Base-by-base conservation (phyloP, 2,113 vertebrate genomes). In the Prinia subflava region DNA sequence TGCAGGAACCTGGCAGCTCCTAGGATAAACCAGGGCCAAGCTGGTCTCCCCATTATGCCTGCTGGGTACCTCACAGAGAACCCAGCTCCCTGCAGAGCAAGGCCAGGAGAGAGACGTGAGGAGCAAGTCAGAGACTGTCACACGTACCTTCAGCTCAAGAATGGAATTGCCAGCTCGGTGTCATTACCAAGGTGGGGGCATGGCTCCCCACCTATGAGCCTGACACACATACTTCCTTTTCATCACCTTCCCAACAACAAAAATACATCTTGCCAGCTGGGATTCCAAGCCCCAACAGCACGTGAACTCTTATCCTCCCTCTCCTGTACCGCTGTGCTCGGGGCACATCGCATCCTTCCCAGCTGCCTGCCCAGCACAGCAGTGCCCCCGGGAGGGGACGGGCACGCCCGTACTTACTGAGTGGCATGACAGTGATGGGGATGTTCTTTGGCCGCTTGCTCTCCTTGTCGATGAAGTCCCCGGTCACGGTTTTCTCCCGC, bases 391-490 rank as follows among this genome's bases (percentile, higher is more conserved):
- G 37, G 18, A 87, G 17, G 21, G 30, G 47, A 37, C 0, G 27
- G 50, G 16, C 75, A 92, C 3, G 3, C n/a, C 82, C 71, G 93
- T 97, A 99, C 99, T 99, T 98, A 99, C 99, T 99, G 94, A 99
- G 98, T 0, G 98, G 97, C 76, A 98, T 98, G 59, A 99, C 99
- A 0, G 98, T 98, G 98, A 99, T 99, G 95, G 99, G 99, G 83
- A 99, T 99, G 80, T 99, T 99, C 96, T 99, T 99, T 1, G 99
- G 99, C 70, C 99, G 97, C 97, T 99, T 99, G 98, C 98, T 99
- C 74, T 98, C 98, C 95, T 99, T 99, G 97, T 99, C 99, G 0
- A 99, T 99, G 97, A 99, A 99, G 83, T 99, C 99, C 28, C 99
- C 99, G 0, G 98, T 99, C 64, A 99, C 98, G 0, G 99, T 99